These are phyloP conservation scores for Neodiprion fabricii DNA, from an alignment of 1,140 invertebrate genomes.

Conservation along the genomic window DNA sequence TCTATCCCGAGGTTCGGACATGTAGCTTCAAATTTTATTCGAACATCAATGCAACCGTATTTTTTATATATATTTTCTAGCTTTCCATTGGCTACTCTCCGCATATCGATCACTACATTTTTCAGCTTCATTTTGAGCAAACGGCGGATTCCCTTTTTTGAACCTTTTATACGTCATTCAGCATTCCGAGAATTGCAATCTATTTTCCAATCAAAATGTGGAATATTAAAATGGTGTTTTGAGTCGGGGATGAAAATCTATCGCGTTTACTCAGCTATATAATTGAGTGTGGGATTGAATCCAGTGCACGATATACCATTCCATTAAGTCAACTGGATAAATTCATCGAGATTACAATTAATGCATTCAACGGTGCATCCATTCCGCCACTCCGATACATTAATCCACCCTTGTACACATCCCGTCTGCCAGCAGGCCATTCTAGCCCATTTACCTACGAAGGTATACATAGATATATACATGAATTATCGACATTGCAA, in stretches of 20 bases:
- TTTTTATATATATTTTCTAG: too few species aligned
- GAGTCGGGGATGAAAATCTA: not conserved
- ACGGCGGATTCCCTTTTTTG: too few species aligned
- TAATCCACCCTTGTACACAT: not conserved
- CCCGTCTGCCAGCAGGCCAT: not conserved
- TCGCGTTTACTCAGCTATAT: slow-evolving; percentile 30
- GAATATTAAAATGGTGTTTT: not conserved
- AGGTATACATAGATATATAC: not conserved
- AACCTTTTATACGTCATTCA: too few species aligned
- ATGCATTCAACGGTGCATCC: slow-evolving; percentile 12
- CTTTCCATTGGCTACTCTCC: too few species aligned
- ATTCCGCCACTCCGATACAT: not conserved
- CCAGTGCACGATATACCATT: slow-evolving; percentile 28
- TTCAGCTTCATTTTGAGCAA: too few species aligned
- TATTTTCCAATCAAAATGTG: too few species aligned
- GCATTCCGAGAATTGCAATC: too few species aligned
- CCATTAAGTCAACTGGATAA: slow-evolving; percentile 17
- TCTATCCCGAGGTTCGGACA: too few species aligned
- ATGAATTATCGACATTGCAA: too few species aligned
- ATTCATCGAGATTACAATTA: slow-evolving; percentile 18
- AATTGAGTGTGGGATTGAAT: slow-evolving; percentile 53
- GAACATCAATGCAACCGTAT: too few species aligned
- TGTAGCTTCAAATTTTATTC: too few species aligned
- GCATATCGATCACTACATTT: too few species aligned
- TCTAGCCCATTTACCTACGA: not conserved